Evolutionary conservation across 2,113 vertebrate genomes (phyloP).

Genomic region (Spermophilus dauricus): DNA sequence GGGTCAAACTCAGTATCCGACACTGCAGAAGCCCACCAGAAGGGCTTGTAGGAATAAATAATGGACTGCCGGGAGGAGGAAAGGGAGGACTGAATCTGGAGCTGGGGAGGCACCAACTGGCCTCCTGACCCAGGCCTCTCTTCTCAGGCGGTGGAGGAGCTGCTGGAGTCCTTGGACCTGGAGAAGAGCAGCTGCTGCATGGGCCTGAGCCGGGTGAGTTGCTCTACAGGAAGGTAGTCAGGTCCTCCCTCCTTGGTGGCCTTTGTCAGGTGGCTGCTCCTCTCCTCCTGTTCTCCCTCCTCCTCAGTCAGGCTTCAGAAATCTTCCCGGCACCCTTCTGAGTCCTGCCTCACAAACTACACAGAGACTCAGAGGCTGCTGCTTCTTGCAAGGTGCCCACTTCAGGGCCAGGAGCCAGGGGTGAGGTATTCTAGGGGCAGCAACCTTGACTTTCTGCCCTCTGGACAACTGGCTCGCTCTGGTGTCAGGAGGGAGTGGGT

Average conservation of each 20-base stretch:
- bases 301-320: not conserved
- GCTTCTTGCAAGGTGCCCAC: not conserved
- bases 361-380: not conserved
- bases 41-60: not conserved
- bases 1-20: not conserved
- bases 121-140: conserved; percentile 13
- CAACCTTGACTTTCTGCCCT: not conserved
- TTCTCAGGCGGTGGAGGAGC: conserved; percentile 94
- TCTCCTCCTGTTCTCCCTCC: not conserved
- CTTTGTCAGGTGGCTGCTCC: not conserved
- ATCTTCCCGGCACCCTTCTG: not conserved
- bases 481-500: not conserved
- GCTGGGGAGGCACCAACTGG: not conserved
- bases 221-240: fast-evolving
- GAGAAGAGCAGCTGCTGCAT: conserved; percentile 98
- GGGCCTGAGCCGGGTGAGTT: conserved; percentile 95
- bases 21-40: not conserved
- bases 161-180: conserved; percentile 96
- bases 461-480: not conserved
- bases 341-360: not conserved
- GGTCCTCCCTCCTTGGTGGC: not conserved
- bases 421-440: not conserved
- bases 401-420: not conserved
- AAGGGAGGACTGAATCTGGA: not conserved
- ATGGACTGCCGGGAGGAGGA: not conserved